Conservation (phyloP, 2,888 invertebrate species). For the Aquatica leii region DNA sequence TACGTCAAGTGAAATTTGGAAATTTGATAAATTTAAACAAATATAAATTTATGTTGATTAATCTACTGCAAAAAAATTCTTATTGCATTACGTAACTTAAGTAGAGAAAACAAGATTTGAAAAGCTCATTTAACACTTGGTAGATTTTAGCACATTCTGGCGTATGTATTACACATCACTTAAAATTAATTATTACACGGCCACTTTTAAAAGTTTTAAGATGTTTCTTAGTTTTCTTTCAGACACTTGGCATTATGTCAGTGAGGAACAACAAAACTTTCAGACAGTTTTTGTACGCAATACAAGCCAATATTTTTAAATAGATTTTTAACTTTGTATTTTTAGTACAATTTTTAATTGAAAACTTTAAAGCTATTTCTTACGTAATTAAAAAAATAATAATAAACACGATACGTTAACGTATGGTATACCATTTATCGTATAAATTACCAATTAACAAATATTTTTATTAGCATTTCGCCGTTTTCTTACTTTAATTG, state of each 20-base stretch:
- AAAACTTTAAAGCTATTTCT: neutral
- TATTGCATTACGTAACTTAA: too few relatives aligned
- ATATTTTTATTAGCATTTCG: too few relatives aligned
- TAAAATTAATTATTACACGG: conserved; percentile 9
- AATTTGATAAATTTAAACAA: too few relatives aligned
- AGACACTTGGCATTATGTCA: conserved; percentile 12
- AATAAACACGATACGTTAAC: too few relatives aligned
- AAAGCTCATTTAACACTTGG: too few relatives aligned
- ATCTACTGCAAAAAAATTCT: neutral
- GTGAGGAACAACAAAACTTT: conserved; percentile 11
- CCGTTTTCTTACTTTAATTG: too few relatives aligned
- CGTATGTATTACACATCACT: neutral
- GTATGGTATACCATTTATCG: too few relatives aligned
- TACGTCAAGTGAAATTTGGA: neutral
- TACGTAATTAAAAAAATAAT: too few relatives aligned
- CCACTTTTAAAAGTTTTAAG: neutral
- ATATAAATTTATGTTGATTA: neutral
- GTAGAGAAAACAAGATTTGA: too few relatives aligned
- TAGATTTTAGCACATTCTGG: neutral
- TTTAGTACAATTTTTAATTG: neutral
- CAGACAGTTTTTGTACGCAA: neutral
- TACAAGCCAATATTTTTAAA: conserved; percentile 18
- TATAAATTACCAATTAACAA: too few relatives aligned
- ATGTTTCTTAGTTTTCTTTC: neutral
- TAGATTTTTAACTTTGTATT: conserved; percentile 5